phyloP scores from a whole-genome alignment of 2,113 vertebrate genomes.

The Sclerurus mexicanus region DNA sequence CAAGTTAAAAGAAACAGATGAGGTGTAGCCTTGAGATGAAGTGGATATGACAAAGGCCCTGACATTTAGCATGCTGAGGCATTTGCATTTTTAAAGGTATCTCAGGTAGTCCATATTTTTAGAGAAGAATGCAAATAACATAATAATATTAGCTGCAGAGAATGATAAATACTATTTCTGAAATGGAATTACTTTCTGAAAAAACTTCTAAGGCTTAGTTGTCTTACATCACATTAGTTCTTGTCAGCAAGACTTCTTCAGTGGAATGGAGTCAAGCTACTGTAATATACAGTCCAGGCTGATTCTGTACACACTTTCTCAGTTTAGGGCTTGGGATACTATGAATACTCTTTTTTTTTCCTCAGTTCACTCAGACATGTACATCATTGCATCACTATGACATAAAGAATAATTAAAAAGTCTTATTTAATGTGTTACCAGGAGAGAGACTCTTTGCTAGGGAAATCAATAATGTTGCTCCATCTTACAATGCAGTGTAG shows the following conservation, averaged over 20 bases:
- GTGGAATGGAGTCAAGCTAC: background rate
- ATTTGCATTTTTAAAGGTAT: background rate
- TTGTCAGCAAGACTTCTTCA: background rate
- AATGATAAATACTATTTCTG: background rate
- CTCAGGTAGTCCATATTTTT: background rate
- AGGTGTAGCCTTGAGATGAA: background rate
- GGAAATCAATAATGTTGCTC: background rate
- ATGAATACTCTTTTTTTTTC: background rate
- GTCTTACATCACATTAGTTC: background rate
- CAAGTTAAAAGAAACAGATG: background rate
- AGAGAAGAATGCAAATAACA: background rate
- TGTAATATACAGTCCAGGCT: background rate
- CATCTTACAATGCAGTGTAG: background rate
- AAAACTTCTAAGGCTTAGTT: background rate
- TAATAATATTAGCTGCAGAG: background rate
- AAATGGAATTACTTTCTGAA: background rate
- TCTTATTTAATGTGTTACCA: background rate
- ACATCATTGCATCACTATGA: background rate
- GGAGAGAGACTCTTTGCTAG: background rate
- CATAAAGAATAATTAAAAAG: background rate
- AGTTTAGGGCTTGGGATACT: background rate
- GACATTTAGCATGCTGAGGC: background rate
- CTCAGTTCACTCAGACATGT: background rate
- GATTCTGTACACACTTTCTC: background rate
- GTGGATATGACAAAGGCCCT: background rate